Evolutionary conservation across 30 jellyfish, hydroid and myxozoan species (phyloP).

Genomic region (Hydra vulgaris): DNA sequence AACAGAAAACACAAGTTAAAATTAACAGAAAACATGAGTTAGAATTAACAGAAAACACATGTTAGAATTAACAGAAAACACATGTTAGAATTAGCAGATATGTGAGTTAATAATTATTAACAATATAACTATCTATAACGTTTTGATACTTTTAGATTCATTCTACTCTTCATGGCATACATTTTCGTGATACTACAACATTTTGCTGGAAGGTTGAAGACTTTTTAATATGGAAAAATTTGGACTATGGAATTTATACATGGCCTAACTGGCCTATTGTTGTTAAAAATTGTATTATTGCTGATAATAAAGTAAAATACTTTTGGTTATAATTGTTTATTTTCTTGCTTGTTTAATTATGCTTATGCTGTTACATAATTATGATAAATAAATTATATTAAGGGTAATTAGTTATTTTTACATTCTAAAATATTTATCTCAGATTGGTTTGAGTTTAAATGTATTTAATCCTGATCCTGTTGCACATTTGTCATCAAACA

Average conservation of each 20-base stretch:
- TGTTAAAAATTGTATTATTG: conserved; percentile 55
- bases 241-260: conserved; percentile 72
- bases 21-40: no score
- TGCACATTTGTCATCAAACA: conserved; percentile 31
- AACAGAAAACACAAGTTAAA: no score
- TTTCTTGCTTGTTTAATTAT: no score
- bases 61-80: no score
- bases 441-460: conserved; percentile 26
- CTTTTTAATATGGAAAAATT: conserved; percentile 64
- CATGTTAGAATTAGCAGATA: no score
- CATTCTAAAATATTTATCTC: no score
- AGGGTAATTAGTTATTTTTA: no score
- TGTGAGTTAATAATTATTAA: no score
- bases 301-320: conserved; percentile 40
- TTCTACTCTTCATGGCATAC: conserved; percentile 31
- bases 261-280: conserved; percentile 39
- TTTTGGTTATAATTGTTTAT: background rate
- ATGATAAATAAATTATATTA: no score
- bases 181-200: background rate
- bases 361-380: no score
- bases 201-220: conserved; percentile 9
- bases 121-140: no score
- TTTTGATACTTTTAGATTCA: conserved; percentile 20
- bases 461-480: conserved; percentile 56
- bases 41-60: no score